These are phyloP conservation scores for Sebastes diaconus DNA, from an alignment of 2,797 vertebrate species.

Conservation along the genomic window DNA sequence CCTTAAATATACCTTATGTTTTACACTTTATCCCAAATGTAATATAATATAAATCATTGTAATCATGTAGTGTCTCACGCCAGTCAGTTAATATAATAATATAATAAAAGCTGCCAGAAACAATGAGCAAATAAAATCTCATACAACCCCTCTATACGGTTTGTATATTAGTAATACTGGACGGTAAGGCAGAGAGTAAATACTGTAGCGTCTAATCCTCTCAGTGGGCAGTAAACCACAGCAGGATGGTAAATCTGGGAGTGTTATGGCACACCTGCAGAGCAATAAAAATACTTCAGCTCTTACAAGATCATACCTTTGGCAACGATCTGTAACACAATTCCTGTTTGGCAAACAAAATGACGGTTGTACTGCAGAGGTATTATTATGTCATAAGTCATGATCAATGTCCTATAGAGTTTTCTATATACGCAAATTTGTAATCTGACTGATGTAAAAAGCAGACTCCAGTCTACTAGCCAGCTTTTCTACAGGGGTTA, in stretches of 20 bases:
- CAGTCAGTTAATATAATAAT: constrained; percentile 34
- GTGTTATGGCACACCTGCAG: constrained; percentile 20
- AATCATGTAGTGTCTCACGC: constrained; percentile 20
- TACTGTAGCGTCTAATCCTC: constrained; percentile 11
- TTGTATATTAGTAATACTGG: constrained; percentile 51
- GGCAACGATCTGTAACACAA: constrained; percentile 29
- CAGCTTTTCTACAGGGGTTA: constrained; percentile 88
- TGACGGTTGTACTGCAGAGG: constrained; percentile 27
- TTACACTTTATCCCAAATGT: constrained; percentile 10
- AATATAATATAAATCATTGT: constrained; percentile 1
- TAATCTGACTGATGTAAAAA: background rate
- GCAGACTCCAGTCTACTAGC: constrained; percentile 64
- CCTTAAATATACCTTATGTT: constrained; percentile 1
- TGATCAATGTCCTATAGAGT: background rate
- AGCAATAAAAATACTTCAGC: constrained; percentile 33
- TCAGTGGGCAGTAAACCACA: constrained; percentile 12
- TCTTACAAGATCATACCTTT: constrained; percentile 49
- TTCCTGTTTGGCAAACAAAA: constrained; percentile 33
- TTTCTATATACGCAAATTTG: constrained; percentile 5
- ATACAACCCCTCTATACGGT: background rate
- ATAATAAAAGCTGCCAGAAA: constrained; percentile 62
- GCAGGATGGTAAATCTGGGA: constrained; percentile 9
- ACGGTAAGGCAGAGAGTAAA: constrained; percentile 51
- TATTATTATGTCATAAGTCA: constrained; percentile 28
- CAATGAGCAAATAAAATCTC: constrained; percentile 26